These are phyloP conservation scores for Genyomyrus donnyi DNA, from an alignment of 2,113 vertebrate genomes.

Conservation along the genomic window DNA sequence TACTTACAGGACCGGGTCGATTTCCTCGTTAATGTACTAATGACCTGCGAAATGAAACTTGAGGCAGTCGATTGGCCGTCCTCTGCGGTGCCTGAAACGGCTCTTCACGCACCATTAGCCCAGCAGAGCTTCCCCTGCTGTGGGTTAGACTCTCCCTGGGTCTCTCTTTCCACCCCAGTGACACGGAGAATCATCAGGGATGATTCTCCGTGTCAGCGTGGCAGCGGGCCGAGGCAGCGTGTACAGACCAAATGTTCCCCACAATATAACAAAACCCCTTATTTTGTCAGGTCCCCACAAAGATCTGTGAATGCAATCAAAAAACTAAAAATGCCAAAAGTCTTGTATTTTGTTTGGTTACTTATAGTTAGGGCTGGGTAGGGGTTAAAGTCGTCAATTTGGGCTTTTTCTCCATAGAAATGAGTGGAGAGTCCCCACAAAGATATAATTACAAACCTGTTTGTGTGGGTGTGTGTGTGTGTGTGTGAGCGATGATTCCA, in stretches of 20 bases:
- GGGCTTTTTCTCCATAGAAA: too few relatives aligned
- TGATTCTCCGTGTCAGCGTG: too few relatives aligned
- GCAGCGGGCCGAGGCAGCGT: not conserved
- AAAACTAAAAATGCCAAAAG: too few relatives aligned
- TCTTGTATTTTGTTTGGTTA: too few relatives aligned
- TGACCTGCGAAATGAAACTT: conserved; percentile 81
- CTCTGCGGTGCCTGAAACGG: conserved; percentile 71
- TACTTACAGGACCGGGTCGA: conserved; percentile 78
- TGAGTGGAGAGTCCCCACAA: too few relatives aligned
- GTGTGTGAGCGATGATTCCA: not conserved
- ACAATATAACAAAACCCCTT: too few relatives aligned
- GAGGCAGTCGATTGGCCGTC: conserved; percentile 74
- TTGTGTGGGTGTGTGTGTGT: not conserved
- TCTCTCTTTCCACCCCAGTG: conserved; percentile 31
- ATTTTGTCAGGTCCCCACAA: too few relatives aligned
- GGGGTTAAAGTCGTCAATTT: too few relatives aligned
- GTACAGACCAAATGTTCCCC: not conserved
- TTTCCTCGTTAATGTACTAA: conserved; percentile 82
- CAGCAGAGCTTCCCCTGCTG: conserved; percentile 69
- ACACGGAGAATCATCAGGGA: conserved; percentile 11
- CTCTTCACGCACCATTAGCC: conserved; percentile 76
- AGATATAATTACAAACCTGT: not conserved
- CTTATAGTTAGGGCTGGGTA: too few relatives aligned
- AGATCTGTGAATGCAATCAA: too few relatives aligned
- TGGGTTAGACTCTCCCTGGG: conserved; percentile 43